These are phyloP conservation scores for Macaca fascicularis DNA, from an alignment of 2,113 vertebrate species.

Conservation along the genomic window DNA sequence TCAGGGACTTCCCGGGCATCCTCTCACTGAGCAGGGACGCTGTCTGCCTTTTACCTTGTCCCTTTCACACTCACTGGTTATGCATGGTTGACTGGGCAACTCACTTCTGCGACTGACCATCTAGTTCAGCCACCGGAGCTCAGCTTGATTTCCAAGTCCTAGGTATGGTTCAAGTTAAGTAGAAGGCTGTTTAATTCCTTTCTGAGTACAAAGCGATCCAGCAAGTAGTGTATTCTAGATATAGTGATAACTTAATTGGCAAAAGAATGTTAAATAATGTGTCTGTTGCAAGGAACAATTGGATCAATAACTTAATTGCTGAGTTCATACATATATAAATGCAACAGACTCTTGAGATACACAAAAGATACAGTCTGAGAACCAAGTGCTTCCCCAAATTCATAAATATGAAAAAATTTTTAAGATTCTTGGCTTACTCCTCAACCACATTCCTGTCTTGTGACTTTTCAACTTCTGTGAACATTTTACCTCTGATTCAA, in stretches of 20 bases:
- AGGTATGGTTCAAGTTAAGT: neutral
- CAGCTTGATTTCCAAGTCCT: neutral
- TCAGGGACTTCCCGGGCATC: slow-evolving; percentile 48
- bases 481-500: neutral
- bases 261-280: neutral
- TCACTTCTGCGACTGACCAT: slow-evolving; percentile 46
- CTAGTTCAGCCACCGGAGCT: neutral
- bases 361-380: neutral
- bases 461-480: neutral
- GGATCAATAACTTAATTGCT: neutral
- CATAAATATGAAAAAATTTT: neutral
- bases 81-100: slow-evolving; percentile 21
- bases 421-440: neutral
- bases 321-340: neutral
- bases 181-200: neutral
- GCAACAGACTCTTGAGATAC: neutral
- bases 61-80: neutral
- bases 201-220: neutral
- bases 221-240: neutral
- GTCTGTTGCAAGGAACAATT: neutral
- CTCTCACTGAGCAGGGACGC: neutral
- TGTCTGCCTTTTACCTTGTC: neutral
- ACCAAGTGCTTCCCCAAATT: neutral
- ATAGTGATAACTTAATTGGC: neutral
- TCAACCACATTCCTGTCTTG: neutral